Base-by-base conservation (phyloP, 35 echinoderm and acorn worm genomes). In the Anneissia japonica region DNA sequence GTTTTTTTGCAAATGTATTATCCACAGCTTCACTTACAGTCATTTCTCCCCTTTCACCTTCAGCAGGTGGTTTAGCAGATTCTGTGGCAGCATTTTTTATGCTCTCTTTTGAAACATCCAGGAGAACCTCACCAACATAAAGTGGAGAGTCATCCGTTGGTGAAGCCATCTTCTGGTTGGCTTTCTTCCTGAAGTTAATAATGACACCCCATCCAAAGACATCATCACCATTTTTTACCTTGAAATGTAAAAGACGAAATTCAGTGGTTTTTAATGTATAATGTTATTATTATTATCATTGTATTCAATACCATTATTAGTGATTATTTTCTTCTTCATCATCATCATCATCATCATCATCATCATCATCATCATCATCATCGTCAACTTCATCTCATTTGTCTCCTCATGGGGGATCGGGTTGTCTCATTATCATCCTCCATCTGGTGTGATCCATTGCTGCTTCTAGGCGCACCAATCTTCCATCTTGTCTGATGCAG, bases 161-260 rank as follows among this genome's bases (percentile, higher is more conserved):
- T 0, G 19, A 81, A 4, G 76, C 87, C 83, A 87, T 80, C 72
- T 87, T 91, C 80, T 98, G 95, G 79, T 94, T 93, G 0, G 95
- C 95, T 72, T 98, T 98, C 92, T 93, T 93, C 72, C 86, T 74
- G 85, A 98, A 98, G 86, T 98, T 98, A 17, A 98, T 82, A 35
- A 98, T 87, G 0, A 83, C 92, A 31, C 91, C 91, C 95, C 95
- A 98, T 0, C 95, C 95, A 86, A 98, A 98, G 33, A 83, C 86
- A 86, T 98, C 95, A 30, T 93, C 92, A 6, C 79, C 89, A 81
- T 98, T 98, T 32, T 91, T 93, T 3, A 98, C 92, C 91, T 98
- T 32, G 23, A 9, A 37, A n/a, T 77, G 9, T 10, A 77, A 10
- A 26, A 64, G 21, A 64, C 51, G 51, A 64, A 19, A 64, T 64